These are phyloP conservation scores for Cossypha heuglini DNA, from an alignment of 2,797 vertebrate genomes.

Conservation along the genomic window DNA sequence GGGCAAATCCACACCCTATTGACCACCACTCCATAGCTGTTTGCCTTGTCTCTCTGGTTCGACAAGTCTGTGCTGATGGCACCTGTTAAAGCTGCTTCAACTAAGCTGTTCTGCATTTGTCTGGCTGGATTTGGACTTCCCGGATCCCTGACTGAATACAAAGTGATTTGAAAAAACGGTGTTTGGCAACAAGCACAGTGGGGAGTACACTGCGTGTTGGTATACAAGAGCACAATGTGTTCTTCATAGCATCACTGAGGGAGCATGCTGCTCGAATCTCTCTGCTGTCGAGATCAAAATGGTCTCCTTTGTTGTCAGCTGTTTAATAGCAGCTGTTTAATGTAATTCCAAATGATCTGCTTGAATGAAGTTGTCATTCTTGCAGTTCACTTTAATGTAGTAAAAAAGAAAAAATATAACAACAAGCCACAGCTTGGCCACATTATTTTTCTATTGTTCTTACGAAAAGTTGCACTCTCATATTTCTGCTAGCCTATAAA, in stretches of 20 bases:
- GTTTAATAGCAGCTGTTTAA: slow-evolving; percentile 79
- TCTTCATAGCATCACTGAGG: slow-evolving; percentile 62
- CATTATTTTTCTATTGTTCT: slow-evolving; percentile 16
- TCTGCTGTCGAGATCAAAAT: slow-evolving; percentile 65
- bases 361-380: slow-evolving; percentile 78
- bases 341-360: slow-evolving; percentile 78
- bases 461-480: slow-evolving; percentile 7
- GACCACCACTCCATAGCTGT: slow-evolving; percentile 47
- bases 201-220: slow-evolving; percentile 72
- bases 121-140: slow-evolving; percentile 78
- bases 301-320: slow-evolving; percentile 74
- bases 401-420: neutral
- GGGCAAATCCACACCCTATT: slow-evolving; percentile 48
- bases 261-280: slow-evolving; percentile 61
- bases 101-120: slow-evolving; percentile 78
- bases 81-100: slow-evolving; percentile 80
- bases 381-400: slow-evolving; percentile 72
- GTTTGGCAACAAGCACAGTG: slow-evolving; percentile 80
- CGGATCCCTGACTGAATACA: slow-evolving; percentile 73
- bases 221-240: slow-evolving; percentile 72
- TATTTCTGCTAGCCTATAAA: neutral
- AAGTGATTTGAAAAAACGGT: slow-evolving; percentile 72
- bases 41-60: slow-evolving; percentile 69
- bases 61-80: slow-evolving; percentile 63
- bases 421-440: neutral